Percentiles rank a stretch among this genome's conserved stretches.
These are phyloP conservation scores for Masnerella sp. DNA, from an alignment of 2,888 invertebrate genomes.

Conservation along the genomic window DNA sequence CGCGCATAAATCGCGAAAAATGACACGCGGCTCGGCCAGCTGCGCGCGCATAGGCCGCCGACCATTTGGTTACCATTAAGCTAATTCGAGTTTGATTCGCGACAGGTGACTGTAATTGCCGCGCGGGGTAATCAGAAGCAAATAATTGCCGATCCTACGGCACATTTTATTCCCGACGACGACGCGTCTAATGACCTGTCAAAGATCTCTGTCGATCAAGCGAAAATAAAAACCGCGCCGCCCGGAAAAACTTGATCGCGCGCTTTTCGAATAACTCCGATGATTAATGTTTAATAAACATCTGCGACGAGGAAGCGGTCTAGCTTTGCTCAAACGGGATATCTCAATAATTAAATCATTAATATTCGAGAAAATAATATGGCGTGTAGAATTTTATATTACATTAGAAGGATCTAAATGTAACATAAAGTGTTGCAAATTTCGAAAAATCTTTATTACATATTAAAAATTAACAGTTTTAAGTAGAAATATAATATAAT, in stretches of 20 bases:
- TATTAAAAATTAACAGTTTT: no score
- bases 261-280: constrained; percentile 1
- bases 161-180: constrained; percentile 16
- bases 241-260: constrained; percentile 1
- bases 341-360: not conserved
- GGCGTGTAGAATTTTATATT: no score
- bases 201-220: constrained; percentile 19
- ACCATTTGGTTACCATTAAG: constrained; percentile 69
- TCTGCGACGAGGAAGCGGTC: not conserved
- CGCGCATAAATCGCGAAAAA: constrained; percentile 51
- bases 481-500: no score
- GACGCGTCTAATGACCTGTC: constrained; percentile 34
- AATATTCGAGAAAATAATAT: no score
- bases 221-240: not conserved
- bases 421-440: no score
- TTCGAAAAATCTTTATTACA: no score
- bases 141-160: constrained; percentile 46
- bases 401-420: no score
- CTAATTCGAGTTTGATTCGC: constrained; percentile 74
- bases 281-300: constrained; percentile 6
- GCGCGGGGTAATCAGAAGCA: constrained; percentile 50
- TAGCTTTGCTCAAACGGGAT: no score
- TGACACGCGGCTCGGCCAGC: constrained; percentile 35
- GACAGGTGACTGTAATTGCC: constrained; percentile 68
- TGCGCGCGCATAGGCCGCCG: constrained; percentile 41